Evolutionary conservation across 2,113 vertebrate species (phyloP).

Genomic region (Zosterops japonicus): DNA sequence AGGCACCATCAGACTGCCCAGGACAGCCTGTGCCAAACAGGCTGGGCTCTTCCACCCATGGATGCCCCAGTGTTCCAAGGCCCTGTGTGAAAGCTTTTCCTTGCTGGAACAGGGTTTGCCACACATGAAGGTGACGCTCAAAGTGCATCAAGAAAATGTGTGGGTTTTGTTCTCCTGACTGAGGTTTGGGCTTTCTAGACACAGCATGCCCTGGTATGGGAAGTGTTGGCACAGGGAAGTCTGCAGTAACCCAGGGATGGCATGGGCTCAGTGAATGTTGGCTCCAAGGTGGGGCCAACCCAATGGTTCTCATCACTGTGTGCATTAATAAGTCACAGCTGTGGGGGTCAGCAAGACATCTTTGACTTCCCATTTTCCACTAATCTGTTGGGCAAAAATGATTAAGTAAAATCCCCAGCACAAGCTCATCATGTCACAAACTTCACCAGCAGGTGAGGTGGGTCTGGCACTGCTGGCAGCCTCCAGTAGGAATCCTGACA

Average conservation of each 20-base stretch:
- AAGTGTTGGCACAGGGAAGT: neutral
- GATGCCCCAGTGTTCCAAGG: neutral
- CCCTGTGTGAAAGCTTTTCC: neutral
- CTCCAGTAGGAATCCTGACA: neutral
- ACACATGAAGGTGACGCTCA: neutral
- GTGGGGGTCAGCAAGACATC: neutral
- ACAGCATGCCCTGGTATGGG: rapidly evolving
- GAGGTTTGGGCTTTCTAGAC: neutral
- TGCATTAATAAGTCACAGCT: neutral
- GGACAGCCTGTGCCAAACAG: neutral
- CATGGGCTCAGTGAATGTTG: rapidly evolving
- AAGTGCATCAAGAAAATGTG: neutral
- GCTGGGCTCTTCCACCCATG: neutral
- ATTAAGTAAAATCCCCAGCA: neutral
- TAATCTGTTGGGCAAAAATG: neutral
- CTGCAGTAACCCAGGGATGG: neutral
- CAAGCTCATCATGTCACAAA: neutral
- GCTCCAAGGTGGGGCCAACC: neutral
- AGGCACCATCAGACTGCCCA: neutral
- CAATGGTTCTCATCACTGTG: neutral
- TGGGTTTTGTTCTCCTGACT: neutral
- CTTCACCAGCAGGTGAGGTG: neutral
- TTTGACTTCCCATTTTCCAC: neutral
- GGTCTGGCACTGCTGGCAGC: neutral
- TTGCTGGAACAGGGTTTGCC: neutral